Conservation (phyloP, 2,113 vertebrate species). For the Aegithalos caudatus region DNA sequence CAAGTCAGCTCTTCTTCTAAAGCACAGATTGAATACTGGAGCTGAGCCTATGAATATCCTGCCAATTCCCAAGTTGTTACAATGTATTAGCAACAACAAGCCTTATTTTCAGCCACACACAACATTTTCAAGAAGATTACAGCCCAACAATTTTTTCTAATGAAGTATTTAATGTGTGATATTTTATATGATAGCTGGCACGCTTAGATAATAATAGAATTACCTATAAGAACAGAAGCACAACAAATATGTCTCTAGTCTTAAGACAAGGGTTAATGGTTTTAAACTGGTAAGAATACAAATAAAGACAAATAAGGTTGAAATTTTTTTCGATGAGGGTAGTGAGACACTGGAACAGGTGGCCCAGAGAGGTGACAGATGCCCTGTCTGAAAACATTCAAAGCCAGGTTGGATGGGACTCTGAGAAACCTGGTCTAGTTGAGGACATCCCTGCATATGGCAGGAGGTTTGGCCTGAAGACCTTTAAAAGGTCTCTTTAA, state of each 20-base stretch:
- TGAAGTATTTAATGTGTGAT: not conserved
- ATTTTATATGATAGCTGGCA: not conserved
- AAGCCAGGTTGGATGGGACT: not conserved
- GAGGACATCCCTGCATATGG: not conserved
- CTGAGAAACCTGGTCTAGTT: not conserved
- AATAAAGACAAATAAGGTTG: not conserved
- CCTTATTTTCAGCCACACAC: not conserved
- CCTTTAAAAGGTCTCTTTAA: not conserved
- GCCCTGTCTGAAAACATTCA: not conserved
- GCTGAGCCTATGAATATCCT: not conserved
- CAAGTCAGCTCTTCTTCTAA: not conserved
- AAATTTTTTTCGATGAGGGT: rapidly evolving
- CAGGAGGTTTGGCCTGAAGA: not conserved
- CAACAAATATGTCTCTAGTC: not conserved
- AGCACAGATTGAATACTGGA: not conserved
- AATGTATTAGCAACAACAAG: not conserved
- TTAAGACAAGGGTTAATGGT: no score
- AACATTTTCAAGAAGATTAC: not conserved
- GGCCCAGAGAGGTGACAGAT: not conserved
- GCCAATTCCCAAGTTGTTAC: not conserved
- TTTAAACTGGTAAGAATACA: not conserved
- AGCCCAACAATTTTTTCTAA: not conserved
- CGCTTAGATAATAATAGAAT: not conserved
- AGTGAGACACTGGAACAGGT: not conserved
- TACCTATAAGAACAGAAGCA: not conserved